Base-by-base conservation (phyloP, 2,888 invertebrate species). In the Argyresthia goedartella region DNA sequence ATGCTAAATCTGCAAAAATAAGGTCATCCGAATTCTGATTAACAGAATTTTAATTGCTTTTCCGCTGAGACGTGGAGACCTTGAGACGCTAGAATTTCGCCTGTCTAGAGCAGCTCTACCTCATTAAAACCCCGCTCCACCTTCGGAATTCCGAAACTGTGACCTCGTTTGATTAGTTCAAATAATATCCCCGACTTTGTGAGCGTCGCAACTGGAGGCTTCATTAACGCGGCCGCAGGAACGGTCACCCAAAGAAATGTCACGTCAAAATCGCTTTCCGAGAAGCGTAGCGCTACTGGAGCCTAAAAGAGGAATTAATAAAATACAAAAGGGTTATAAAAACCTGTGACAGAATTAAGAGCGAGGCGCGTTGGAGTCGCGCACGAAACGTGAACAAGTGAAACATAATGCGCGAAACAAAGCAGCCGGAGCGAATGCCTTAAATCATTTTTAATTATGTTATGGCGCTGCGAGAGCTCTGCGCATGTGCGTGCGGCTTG, bases 381-480 rank as follows among this genome's bases (percentile, higher is more conserved):
- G 70, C 68, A 68, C 66, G 69, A 68, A 15, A 78, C 79, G 82
- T 74, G 80, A 82, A 85, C 86, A 85, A 81, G 84, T 84, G 85
- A 85, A 86, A 86, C 80, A 86, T 82, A 82, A 86, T 77, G 86
- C 86, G 86, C 82, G 85, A 86, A 86, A 86, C 84, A 86, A 86
- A 85, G 85, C 86, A 85, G 86, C 81, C 86, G 85, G 78, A 80
- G 84, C 86, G 84, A 84, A 85, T 82, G 84, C 82, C 74, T 82
- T 86, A 86, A 86, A 86, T 86, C 86, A 86, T 85, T 86, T 86
- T 86, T 86, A 86, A 86, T 86, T 86, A 86, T 86, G 86, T 86
- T 86, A 86, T 86, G 86, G 86, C 82, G 82, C 71, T 72, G 66
- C 65, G 62, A 65, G 61, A 62, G 62, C 61, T 63, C 65, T 64